Evolutionary conservation across 1,140 invertebrate species (phyloP), one percentile per base, ranked within the genome.

Genomic region (Camponotus vicinus): DNA sequence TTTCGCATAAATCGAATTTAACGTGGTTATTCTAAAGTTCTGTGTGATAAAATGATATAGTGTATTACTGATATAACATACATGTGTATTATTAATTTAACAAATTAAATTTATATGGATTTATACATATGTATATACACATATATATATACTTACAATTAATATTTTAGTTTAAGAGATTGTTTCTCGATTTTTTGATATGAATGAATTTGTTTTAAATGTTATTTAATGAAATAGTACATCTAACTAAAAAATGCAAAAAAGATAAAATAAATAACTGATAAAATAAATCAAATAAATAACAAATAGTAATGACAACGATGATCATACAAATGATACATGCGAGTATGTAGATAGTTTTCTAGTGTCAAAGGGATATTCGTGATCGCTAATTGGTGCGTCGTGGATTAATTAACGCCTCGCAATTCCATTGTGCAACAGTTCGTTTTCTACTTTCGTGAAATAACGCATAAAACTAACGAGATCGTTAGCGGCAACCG

Each of bases 401-500:
- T 61, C 69, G 79, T 83, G 69, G 79, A 83, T 83, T 83, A 83
- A 83, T 83, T 83, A 83, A 83, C 67, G 69, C 79, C 79, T 75
- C 69, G 79, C 79, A 83, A 83, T 83, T 55, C 79, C 67, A 83
- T 83, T 83, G 79, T 75, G 55, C 69, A 61, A 83, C 79, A 75
- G 55, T 83, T 83, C 79, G 79, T 83, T 83, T 83, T 75, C 69
- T 83, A 83, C 79, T 83, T 83, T 63, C 40, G 79, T 69, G 79
- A 83, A 83, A 83, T 75, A 83, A 83, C 79, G 79, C 69, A 70
- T 83, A 83, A 83, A 83, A 83, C 79, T 83, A 83, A 83, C 79
- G 79, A 83, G 79, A 83, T 83, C 79, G 79, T 83, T 83, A 83
- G 79, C 42, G 79, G 32, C 55, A 57, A 40, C 69, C 40, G 57